These are phyloP conservation scores for Girardia tigrina DNA, from an alignment of 2,888 invertebrate species.

Conservation along the genomic window DNA sequence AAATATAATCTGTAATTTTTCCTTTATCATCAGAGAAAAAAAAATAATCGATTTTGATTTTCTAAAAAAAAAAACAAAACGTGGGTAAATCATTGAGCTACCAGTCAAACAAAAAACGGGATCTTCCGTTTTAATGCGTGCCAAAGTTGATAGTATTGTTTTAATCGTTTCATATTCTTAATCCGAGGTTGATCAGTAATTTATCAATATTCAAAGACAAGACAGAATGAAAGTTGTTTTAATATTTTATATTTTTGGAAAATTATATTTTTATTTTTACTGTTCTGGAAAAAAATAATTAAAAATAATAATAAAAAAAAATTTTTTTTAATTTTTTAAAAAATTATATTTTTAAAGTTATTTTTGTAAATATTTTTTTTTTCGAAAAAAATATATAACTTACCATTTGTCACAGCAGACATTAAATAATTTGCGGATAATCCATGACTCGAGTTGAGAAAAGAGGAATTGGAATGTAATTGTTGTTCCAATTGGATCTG, in stretches of 20 bases:
- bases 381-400: too few relatives aligned
- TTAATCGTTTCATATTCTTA: slow-evolving; percentile 11
- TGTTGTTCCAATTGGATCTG: slow-evolving; percentile 12
- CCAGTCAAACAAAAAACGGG: slow-evolving; percentile 23
- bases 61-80: not conserved
- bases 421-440: slow-evolving; percentile 6
- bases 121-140: slow-evolving; percentile 23
- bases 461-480: not conserved
- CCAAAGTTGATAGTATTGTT: slow-evolving; percentile 10
- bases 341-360: too few relatives aligned
- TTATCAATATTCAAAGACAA: slow-evolving; percentile 14
- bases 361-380: too few relatives aligned
- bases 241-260: not conserved
- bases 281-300: too few relatives aligned
- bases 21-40: not conserved
- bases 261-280: not conserved
- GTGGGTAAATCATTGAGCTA: slow-evolving; percentile 9
- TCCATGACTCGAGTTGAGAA: not conserved
- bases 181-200: not conserved
- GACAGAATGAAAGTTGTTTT: not conserved
- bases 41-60: not conserved
- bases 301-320: too few relatives aligned
- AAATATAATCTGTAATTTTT: not conserved
- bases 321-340: too few relatives aligned
- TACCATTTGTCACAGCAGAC: not conserved